Base-by-base conservation (phyloP, 2,113 vertebrate genomes). In the Stegostoma tigrinum region DNA sequence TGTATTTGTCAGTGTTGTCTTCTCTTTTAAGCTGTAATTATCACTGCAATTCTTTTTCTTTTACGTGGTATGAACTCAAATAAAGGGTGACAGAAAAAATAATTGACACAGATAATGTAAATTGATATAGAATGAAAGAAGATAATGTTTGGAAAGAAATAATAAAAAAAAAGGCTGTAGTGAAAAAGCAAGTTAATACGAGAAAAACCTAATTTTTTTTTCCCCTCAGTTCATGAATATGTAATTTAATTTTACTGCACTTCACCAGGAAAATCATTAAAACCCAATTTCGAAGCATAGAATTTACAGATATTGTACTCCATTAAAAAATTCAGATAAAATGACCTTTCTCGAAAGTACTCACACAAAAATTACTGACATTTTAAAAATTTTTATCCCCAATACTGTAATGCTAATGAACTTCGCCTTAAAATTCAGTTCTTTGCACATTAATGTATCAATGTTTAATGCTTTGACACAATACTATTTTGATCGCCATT, bases 201-300 rank as follows among this genome's bases (percentile, higher is more conserved):
- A 61, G n/a, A 91, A 91, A 19, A 61, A 61, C 12, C 14, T 6
- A 91, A 0, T 91, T 91, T 91, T 91, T 91, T 19, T 30, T 90
- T 61, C 5, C 30, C 52, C 52, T 64, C 52, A n/a, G 87, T n/a
- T 64, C 87, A 91, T 91, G 87, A 91, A 91, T 91, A 91, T 61
- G 55, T 91, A 91, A 91, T 91, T 91, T 17, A 91, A 91, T 91
- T 91, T 91, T 91, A 61, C 52, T 61, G 87, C 48, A 48, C 48
- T 89, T 89, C 86, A 52, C 86, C 48, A 55, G 48, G 48, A 91
- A 91, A 91, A 64, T 91, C 87, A 91, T 91, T 91, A 91, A 91
- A 91, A 91, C 55, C 30, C 87, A 64, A 91, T 91, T 61, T 91
- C 64, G 30, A 91, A 64, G 52, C 30, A 21, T 19, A 91, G 87